Percentiles rank a stretch among this genome's conserved stretches.
phyloP scores from a whole-genome alignment of 2,888 invertebrate genomes.

The Pycnomerus fuliginosus region DNA sequence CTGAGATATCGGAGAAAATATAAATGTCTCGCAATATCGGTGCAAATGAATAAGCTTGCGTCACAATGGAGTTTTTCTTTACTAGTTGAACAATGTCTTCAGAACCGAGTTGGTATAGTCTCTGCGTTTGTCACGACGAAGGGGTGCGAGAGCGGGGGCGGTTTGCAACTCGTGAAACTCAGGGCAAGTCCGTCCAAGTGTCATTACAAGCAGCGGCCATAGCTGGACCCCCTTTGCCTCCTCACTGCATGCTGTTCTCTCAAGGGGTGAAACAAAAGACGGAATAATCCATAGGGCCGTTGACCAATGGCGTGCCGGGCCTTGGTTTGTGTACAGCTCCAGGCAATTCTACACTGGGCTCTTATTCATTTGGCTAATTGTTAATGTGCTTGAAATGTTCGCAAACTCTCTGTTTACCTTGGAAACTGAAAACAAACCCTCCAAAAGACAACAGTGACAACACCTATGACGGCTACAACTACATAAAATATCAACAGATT shows the following conservation, averaged over 20 bases:
- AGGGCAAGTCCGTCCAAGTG: conserved; percentile 50
- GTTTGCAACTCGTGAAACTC: conserved; percentile 39
- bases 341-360: conserved; percentile 22
- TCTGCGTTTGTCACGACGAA: conserved; percentile 37
- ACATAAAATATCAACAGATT: too few species aligned
- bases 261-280: conserved; percentile 53
- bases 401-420: conserved; percentile 22
- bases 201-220: conserved; percentile 54
- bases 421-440: too few species aligned
- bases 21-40: too few species aligned
- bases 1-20: too few species aligned
- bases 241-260: conserved; percentile 31
- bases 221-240: conserved; percentile 42
- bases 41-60: too few species aligned
- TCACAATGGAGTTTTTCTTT: conserved; percentile 13
- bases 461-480: too few species aligned
- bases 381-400: conserved; percentile 27
- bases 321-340: conserved; percentile 22
- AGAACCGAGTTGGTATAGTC: conserved; percentile 20
- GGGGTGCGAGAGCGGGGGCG: conserved; percentile 30
- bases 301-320: conserved; percentile 51
- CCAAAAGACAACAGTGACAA: too few species aligned
- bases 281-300: conserved; percentile 54
- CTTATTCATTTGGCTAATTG: conserved; percentile 34
- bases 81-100: conserved; percentile 26